Percentiles rank a stretch among this genome's conserved stretches.
These are phyloP conservation scores for Daubentonia madagascariensis DNA, from an alignment of 2,113 vertebrate species.

Conservation along the genomic window DNA sequence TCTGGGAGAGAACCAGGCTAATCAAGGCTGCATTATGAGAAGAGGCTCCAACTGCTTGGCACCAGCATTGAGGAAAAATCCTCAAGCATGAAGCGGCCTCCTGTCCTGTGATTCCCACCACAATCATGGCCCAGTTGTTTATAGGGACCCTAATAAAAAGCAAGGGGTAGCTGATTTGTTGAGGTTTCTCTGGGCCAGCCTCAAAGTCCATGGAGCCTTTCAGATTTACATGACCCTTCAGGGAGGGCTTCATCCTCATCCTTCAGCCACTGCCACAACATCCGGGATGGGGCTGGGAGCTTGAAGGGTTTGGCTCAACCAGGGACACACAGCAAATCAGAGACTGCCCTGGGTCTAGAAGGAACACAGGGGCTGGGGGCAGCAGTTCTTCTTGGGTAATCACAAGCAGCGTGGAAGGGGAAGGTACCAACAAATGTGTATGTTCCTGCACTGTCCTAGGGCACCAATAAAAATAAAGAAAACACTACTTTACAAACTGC, in stretches of 20 bases:
- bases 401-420: background rate
- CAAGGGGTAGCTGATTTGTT: background rate
- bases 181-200: slow-evolving; percentile 26
- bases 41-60: background rate
- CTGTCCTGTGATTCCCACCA: background rate
- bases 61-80: background rate
- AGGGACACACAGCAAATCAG: background rate
- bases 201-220: background rate
- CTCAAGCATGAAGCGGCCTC: background rate
- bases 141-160: background rate
- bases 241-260: background rate
- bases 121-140: background rate
- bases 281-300: background rate
- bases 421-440: background rate
- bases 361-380: background rate
- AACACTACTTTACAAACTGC: slow-evolving; percentile 3
- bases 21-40: background rate
- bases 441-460: background rate
- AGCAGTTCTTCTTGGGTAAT: background rate
- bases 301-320: background rate
- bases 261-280: background rate
- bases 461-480: slow-evolving; percentile 31
- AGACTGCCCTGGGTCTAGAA: background rate
- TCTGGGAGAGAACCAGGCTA: background rate
- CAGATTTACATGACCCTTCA: background rate